These are phyloP conservation scores for Siniperca knerii DNA, from an alignment of 2,113 vertebrate genomes.

Conservation along the genomic window DNA sequence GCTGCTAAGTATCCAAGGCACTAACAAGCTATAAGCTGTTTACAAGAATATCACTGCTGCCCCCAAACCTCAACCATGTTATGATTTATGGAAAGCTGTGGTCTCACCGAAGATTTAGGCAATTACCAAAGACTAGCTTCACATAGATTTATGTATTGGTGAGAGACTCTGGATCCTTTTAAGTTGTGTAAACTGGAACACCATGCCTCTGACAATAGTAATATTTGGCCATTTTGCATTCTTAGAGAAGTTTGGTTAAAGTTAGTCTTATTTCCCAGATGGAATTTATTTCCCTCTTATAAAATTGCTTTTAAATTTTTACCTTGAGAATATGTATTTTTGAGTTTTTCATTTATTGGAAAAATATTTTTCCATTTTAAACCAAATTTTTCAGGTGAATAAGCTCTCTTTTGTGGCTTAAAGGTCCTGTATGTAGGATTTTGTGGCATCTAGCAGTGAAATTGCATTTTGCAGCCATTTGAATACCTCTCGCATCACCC, in stretches of 20 bases:
- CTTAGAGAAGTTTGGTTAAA: slow-evolving; percentile 24
- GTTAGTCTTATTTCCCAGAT: slow-evolving; percentile 5
- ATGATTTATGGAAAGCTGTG: slow-evolving; percentile 73
- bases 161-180: slow-evolving; percentile 51
- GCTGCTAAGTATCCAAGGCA: slow-evolving; percentile 40
- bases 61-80: slow-evolving; percentile 68
- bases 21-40: slow-evolving; percentile 60
- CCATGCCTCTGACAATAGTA: slow-evolving; percentile 40
- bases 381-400: neutral
- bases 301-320: neutral
- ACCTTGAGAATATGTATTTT: neutral
- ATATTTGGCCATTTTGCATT: slow-evolving; percentile 39
- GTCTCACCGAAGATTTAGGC: slow-evolving; percentile 65
- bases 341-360: slow-evolving; percentile 6
- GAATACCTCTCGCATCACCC: too few species aligned
- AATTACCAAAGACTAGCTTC: slow-evolving; percentile 68
- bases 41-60: slow-evolving; percentile 57
- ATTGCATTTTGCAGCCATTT: too few species aligned
- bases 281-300: slow-evolving; percentile 6
- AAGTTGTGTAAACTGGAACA: slow-evolving; percentile 63
- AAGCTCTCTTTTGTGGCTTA: neutral
- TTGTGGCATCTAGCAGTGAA: too few species aligned
- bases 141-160: slow-evolving; percentile 65
- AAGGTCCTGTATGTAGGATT: too few species aligned
- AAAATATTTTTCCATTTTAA: slow-evolving; percentile 1